A percentile compares a stretch with the other conserved stretches of the same genome.
These are phyloP conservation scores for Rhinoraja longicauda DNA, from an alignment of 2,797 vertebrate species.

Conservation along the genomic window DNA sequence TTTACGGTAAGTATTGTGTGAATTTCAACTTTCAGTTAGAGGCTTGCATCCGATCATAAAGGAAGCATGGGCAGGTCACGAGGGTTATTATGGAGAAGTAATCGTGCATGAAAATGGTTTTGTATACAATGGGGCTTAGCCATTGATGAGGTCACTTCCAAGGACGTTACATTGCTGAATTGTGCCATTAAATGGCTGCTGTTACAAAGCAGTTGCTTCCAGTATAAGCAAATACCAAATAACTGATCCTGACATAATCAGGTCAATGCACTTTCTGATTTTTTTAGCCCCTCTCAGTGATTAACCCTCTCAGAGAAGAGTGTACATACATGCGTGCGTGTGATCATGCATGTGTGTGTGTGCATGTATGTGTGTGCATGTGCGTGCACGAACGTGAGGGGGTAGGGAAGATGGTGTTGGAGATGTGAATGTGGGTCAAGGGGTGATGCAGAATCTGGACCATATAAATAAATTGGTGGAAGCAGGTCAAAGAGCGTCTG, in stretches of 20 bases:
- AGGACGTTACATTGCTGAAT: background rate
- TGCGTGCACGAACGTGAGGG: too few species aligned
- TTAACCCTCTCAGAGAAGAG: background rate
- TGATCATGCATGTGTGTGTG: too few species aligned
- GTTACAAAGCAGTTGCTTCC: background rate
- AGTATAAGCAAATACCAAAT: background rate
- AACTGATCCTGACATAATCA: background rate
- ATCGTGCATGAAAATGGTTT: background rate
- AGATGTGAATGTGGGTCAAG: too few species aligned
- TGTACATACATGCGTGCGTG: too few species aligned
- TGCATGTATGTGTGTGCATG: too few species aligned
- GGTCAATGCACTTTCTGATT: background rate
- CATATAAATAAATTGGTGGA: too few species aligned
- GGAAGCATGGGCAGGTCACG: background rate
- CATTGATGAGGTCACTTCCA: conserved; percentile 12
- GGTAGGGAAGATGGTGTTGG: too few species aligned
- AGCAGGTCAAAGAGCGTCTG: too few species aligned
- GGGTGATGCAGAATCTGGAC: too few species aligned
- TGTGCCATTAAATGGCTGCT: background rate
- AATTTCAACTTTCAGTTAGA: background rate
- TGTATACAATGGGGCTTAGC: background rate
- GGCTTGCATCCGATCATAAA: background rate
- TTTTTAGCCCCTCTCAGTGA: background rate
- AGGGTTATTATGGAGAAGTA: background rate
- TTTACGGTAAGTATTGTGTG: background rate